Base-by-base conservation (phyloP, 2,888 invertebrate genomes). In the Lasioglossum figueresi region DNA sequence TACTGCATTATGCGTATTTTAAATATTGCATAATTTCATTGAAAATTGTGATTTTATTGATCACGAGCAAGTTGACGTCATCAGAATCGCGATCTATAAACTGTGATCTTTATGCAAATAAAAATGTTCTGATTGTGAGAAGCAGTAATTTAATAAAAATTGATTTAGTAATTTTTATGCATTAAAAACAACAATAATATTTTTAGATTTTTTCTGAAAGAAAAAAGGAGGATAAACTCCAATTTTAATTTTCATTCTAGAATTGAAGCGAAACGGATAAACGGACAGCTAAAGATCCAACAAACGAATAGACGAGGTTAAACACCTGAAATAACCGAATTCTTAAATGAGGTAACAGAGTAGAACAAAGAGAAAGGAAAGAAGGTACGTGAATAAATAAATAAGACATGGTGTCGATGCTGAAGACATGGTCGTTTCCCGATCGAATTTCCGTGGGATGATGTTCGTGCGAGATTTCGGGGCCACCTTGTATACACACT, bases 401-500 rank as follows among this genome's bases (percentile, higher is more conserved):
- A 59, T 59, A 59, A 59, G 14, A 14, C 27, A 59, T 14, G 27
- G 27, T 59, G 59, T 59, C 59, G 59, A 6, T 31, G 43, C 63
- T 43, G 43, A 14, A 14, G 3, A 45, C 45, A 40, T 14, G 31
- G 23, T 43, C 59, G 63, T 63, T 63, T 63, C 23, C 43, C 31
- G 59, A 19, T 63, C 63, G 52, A 40, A 40, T 76, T 4, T 40
- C 40, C 37, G 16, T 19, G n/a, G n/a, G n/a, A 48, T 19, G 31
- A 23, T n/a, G 27, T n/a, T 52, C n/a, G 27, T 31, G 23, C 68
- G 52, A 16, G 23, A 19, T 74, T 82, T 70, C 45, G 16, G 23
- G n/a, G 23, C 27, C 56, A 76, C 79, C 68, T 59, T 56, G 73
- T 76, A 78, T 40, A 48, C 76, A 52, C 6, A 37, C 66, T 63